Percentiles rank a stretch among this genome's conserved stretches.
Evolutionary conservation across 2,888 invertebrate species (phyloP).

Genomic region (Dynastes grantii): DNA sequence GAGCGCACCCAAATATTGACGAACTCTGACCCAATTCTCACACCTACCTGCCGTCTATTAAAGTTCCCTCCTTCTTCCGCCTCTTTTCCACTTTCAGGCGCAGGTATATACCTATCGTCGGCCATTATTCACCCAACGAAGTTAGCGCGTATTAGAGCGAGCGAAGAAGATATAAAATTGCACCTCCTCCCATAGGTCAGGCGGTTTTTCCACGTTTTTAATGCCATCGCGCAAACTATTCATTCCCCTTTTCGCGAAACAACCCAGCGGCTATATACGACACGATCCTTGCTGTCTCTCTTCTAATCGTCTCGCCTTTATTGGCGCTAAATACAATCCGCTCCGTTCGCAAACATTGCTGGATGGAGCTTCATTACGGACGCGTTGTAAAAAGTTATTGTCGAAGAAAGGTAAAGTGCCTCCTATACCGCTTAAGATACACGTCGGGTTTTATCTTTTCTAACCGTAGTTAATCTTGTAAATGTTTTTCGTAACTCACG

Average conservation of each 20-base stretch:
- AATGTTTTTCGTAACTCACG: slow-evolving; percentile 8
- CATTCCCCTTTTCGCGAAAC: background rate
- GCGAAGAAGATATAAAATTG: slow-evolving; percentile 18
- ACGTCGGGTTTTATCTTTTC: background rate
- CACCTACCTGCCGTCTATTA: slow-evolving; percentile 14
- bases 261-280: background rate
- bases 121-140: background rate
- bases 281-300: background rate
- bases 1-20: slow-evolving; percentile 58
- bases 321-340: slow-evolving; percentile 7
- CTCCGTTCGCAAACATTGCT: background rate
- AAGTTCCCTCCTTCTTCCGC: background rate
- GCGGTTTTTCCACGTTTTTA: slow-evolving; percentile 3
- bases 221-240: slow-evolving; percentile 7
- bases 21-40: slow-evolving; percentile 58
- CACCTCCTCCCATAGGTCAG: slow-evolving; percentile 23
- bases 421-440: background rate
- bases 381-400: slow-evolving; percentile 22
- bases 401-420: background rate
- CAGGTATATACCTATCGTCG: background rate
- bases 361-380: slow-evolving; percentile 11
- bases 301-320: slow-evolving; percentile 5
- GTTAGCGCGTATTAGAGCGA: slow-evolving; percentile 8
- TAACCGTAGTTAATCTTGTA: slow-evolving; percentile 2
- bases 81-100: background rate